Conservation (phyloP, 2,888 invertebrate species). For the Andrena dorsata region DNA sequence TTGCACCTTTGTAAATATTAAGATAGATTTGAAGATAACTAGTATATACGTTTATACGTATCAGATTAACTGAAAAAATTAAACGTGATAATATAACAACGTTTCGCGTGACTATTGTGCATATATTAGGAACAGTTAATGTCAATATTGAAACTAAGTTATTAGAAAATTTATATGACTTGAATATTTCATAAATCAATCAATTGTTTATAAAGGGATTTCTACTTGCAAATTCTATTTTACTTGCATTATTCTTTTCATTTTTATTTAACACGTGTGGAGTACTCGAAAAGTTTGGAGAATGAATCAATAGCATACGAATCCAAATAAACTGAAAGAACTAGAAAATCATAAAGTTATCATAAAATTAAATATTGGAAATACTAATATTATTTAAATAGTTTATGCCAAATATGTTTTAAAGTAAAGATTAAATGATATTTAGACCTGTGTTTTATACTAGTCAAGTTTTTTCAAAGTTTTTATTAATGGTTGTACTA, state of each 20-base stretch:
- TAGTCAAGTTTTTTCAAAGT: too few relatives aligned
- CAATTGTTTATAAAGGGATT: too few relatives aligned
- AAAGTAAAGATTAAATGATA: too few relatives aligned
- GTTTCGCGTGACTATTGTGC: neutral
- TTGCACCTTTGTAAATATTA: neutral
- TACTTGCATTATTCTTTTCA: too few relatives aligned
- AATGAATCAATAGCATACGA: neutral
- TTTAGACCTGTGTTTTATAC: too few relatives aligned
- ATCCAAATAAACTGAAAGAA: neutral
- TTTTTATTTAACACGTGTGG: too few relatives aligned
- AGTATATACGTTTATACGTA: too few relatives aligned
- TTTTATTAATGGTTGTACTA: too few relatives aligned
- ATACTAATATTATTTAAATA: neutral
- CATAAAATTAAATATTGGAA: neutral
- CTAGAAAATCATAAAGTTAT: neutral
- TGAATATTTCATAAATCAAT: too few relatives aligned
- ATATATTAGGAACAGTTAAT: too few relatives aligned
- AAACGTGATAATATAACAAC: neutral
- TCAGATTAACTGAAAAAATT: neutral
- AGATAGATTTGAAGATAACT: neutral
- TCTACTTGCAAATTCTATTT: too few relatives aligned
- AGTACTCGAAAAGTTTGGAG: neutral
- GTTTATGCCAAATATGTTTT: neutral
- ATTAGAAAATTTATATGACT: neutral
- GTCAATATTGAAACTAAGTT: neutral